Conservation (phyloP, 1,140 invertebrate genomes). For the Aphis craccivora region DNA sequence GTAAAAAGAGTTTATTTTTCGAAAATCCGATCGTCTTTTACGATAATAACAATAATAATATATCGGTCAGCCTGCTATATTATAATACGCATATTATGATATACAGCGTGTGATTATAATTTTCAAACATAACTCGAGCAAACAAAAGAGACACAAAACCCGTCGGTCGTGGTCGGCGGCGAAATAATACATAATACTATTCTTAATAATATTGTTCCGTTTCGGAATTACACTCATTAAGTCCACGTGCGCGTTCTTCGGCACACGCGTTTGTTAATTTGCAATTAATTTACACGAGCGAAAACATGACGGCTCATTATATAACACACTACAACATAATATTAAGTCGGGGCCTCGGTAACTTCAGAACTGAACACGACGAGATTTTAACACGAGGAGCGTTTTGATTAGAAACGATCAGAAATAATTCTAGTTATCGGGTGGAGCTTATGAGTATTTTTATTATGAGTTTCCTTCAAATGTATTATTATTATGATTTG, state of each 20-base stretch:
- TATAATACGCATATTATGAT: background rate
- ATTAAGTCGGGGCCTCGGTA: background rate
- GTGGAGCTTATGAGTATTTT: background rate
- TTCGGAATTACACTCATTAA: background rate
- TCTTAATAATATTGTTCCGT: background rate
- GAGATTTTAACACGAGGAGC: background rate
- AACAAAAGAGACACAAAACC: background rate
- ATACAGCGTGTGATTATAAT: background rate
- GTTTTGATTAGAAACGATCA: background rate
- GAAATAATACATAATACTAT: background rate
- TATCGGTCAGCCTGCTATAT: background rate
- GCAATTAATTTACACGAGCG: background rate
- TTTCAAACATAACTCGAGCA: background rate
- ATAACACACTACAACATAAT: background rate
- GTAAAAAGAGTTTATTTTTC: conserved; percentile 8
- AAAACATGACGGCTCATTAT: background rate
- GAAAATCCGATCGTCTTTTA: background rate
- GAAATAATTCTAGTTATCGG: background rate
- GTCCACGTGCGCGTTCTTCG: background rate
- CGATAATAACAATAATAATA: background rate
- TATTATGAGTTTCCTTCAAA: background rate
- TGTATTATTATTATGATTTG: background rate
- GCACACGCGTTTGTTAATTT: background rate
- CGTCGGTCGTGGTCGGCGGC: background rate
- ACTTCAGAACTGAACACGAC: background rate